A percentile compares a stretch with the other conserved stretches of the same genome.
These are phyloP conservation scores for Hipposideros larvatus DNA, from an alignment of 2,797 vertebrate species.

Conservation along the genomic window DNA sequence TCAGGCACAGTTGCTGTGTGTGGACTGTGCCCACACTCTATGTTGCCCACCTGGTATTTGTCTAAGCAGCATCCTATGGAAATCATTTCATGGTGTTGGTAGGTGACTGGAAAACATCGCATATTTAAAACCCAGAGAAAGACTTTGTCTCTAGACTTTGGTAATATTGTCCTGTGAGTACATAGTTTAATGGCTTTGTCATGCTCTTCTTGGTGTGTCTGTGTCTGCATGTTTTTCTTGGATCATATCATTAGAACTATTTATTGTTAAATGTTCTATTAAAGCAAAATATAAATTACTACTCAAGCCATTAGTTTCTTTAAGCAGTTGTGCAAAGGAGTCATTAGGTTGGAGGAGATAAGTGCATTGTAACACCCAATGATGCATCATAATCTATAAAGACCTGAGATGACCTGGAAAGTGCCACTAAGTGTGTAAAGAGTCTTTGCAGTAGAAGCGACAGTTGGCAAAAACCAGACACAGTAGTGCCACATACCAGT, in stretches of 20 bases:
- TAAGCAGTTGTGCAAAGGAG: background rate
- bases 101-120: background rate
- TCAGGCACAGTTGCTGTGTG: no score
- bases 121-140: slow-evolving; percentile 24
- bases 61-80: background rate
- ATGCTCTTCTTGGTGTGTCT: background rate
- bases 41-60: background rate
- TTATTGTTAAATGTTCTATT: background rate
- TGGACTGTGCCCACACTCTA: accelerated
- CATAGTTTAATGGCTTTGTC: background rate
- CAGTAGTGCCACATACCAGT: background rate
- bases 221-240: background rate
- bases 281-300: slow-evolving; percentile 28
- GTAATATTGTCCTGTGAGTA: background rate
- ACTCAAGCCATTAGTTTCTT: slow-evolving; percentile 21
- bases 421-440: background rate
- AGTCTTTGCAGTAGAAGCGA: background rate
- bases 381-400: background rate
- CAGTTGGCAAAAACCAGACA: background rate
- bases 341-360: background rate
- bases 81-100: background rate
- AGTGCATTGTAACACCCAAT: background rate
- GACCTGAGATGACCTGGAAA: background rate
- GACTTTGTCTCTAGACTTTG: background rate
- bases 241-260: background rate